Base-by-base conservation (phyloP, 2,113 vertebrate species). In the Syrrhaptes paradoxus region DNA sequence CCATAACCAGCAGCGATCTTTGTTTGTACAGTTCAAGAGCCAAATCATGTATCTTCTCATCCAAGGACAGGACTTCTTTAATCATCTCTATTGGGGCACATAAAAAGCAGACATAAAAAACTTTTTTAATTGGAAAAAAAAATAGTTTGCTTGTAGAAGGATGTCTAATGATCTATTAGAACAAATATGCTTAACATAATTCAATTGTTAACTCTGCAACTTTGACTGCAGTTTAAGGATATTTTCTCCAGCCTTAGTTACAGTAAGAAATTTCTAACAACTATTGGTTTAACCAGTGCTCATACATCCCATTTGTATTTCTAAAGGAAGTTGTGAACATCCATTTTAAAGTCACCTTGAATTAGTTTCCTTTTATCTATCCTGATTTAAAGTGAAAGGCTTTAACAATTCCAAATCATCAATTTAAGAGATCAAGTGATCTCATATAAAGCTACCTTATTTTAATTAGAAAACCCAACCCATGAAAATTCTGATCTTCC, bases 1-100 rank as follows among this genome's bases (percentile, higher is more conserved):
- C 99, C 99, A 99, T 99, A 70, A 99, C 99, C 93, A 99, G 97
- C 43, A 99, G 98, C 1, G 99, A 99, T 87, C 89, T 98, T 84
- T 99, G 98, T 65, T 99, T 97, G 96, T 99, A 98, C 58, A 99
- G 98, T 84, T 99, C 99, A 77, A 98, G 97, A 46, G 99, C 99
- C 38, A 99, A 97, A 75, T 97, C 96, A 7, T 98, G 99, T 89
- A 99, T 99, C 94, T 99, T 98, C 75, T 98, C 97, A 95, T 99
- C 98, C 97, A 99, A 96, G 4, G 97, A 92, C 91, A 99, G 88
- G 29, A 99, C 99, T 90, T 99, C 97, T 96, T 98, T 99, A 86
- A 99, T 99, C 97, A 95, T 98, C 97, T 99, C 97, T 98, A 54
- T 90, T 26, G 71, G 72, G 54, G 10, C 24, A 90, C 5, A 87